These are phyloP conservation scores for silkworm (Bombyx mori) DNA, from an alignment of 1,140 invertebrate species.

Conservation along the genomic window ASM3026992v2 NC_085119.1:13965001-13965500, in stretches of 20 bases:
- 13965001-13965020: too few relatives aligned
- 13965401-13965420: too few relatives aligned
- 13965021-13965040: too few relatives aligned
- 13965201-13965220: slow-evolving; percentile 72
- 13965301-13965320: neutral
- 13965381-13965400: too few relatives aligned
- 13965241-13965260: slow-evolving; percentile 45
- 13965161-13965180: slow-evolving; percentile 92
- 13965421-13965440: too few relatives aligned
- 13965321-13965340: neutral
- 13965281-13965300: neutral
- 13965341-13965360: neutral
- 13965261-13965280: slow-evolving; percentile 58
- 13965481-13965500: slow-evolving; percentile 74
- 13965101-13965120: slow-evolving; percentile 72
- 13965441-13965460: too few relatives aligned
- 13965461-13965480: too few relatives aligned
- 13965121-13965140: slow-evolving; percentile 93
- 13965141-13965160: slow-evolving; percentile 97
- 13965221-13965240: slow-evolving; percentile 23
- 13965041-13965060: too few relatives aligned
- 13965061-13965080: neutral
- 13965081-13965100: slow-evolving; percentile 1
- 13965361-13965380: neutral
- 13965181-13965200: slow-evolving; percentile 84